phyloP scores from a whole-genome alignment of 2,797 vertebrate species.

The Neoniphon sammara region DNA sequence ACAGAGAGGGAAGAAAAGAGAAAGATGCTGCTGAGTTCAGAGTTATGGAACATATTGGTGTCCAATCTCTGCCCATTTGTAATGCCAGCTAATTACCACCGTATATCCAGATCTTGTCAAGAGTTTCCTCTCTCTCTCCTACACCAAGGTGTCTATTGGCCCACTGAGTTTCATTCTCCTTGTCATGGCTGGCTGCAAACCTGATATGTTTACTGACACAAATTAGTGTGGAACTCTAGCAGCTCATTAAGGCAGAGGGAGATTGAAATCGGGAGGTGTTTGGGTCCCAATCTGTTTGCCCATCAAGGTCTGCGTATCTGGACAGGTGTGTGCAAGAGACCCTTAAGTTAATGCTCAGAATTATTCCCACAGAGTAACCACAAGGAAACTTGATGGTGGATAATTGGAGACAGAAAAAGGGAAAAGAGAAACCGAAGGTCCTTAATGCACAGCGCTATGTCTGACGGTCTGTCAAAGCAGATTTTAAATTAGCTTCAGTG shows the following conservation, averaged over 20 bases:
- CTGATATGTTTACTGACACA: conserved; percentile 70
- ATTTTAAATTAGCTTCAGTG: conserved; percentile 71
- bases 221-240: conserved; percentile 61
- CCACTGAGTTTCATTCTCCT: conserved; percentile 52
- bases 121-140: conserved; percentile 29
- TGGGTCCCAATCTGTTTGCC: conserved; percentile 42
- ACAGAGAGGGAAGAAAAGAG: conserved; percentile 12
- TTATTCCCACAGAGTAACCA: conserved; percentile 54
- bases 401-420: conserved; percentile 72
- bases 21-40: not conserved
- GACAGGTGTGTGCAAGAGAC: conserved; percentile 59
- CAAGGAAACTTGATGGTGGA: conserved; percentile 56
- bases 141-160: conserved; percentile 36
- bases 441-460: conserved; percentile 28
- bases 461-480: conserved; percentile 68
- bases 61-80: conserved; percentile 38
- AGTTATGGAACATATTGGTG: conserved; percentile 37
- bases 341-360: conserved; percentile 32
- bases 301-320: conserved; percentile 23
- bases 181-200: conserved; percentile 55
- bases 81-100: conserved; percentile 66
- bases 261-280: conserved; percentile 46
- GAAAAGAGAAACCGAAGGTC: conserved; percentile 47
- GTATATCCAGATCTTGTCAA: conserved; percentile 59
- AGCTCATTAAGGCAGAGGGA: conserved; percentile 64